These are phyloP conservation scores for Menidia beryllina DNA, from an alignment of 2,113 vertebrate genomes.

Conservation along the genomic window DNA sequence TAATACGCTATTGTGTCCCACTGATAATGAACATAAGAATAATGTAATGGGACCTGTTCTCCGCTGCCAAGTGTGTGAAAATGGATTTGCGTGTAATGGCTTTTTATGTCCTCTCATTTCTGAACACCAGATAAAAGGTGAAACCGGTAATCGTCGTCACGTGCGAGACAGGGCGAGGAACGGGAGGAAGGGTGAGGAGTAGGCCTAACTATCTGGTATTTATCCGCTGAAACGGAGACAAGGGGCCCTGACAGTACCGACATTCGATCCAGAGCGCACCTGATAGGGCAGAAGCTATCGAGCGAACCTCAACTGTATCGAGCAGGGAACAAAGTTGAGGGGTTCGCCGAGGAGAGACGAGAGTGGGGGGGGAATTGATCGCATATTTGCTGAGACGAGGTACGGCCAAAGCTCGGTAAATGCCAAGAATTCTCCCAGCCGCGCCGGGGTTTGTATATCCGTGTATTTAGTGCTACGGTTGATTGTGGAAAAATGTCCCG, in stretches of 20 bases:
- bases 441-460: constrained; percentile 24
- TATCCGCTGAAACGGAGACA: constrained; percentile 42
- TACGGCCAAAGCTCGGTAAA: constrained; percentile 47
- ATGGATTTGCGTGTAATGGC: constrained; percentile 46
- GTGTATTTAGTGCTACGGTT: constrained; percentile 22
- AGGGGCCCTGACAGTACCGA: constrained; percentile 59
- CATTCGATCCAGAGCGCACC: constrained; percentile 65
- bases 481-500: constrained; percentile 53
- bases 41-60: constrained; percentile 54
- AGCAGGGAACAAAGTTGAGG: constrained; percentile 32
- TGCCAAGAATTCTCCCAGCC: constrained; percentile 58
- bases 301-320: constrained; percentile 51
- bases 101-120: constrained; percentile 36
- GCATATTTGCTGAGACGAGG: constrained; percentile 60
- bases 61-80: constrained; percentile 47
- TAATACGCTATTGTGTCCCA: constrained; percentile 59
- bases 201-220: constrained; percentile 48
- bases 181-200: constrained; percentile 22
- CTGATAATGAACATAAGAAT: constrained; percentile 57
- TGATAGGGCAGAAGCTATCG: constrained; percentile 65
- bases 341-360: constrained; percentile 56
- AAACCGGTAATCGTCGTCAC: constrained; percentile 11
- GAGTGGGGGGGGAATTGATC: constrained; percentile 67
- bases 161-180: constrained; percentile 37
- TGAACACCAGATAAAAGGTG: constrained; percentile 20